These are phyloP conservation scores for Ceratina calcarata DNA, from an alignment of 1,140 invertebrate species.

Conservation along the genomic window DNA sequence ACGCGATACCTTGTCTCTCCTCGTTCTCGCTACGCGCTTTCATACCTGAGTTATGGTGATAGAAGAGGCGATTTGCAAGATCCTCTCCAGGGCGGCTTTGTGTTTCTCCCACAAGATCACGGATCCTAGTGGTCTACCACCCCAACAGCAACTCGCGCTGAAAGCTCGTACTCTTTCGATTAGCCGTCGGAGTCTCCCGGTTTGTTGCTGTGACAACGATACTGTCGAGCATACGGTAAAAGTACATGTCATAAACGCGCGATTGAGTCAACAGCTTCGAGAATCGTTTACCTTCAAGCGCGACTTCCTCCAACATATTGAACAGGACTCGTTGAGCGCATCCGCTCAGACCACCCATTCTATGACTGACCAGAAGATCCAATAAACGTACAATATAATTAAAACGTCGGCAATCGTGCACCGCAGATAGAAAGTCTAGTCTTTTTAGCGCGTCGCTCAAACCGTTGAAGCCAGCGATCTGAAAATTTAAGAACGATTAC, in stretches of 20 bases:
- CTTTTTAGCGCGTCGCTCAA: conserved; percentile 96
- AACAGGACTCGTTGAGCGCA: conserved; percentile 96
- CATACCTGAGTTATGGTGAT: conserved; percentile 88
- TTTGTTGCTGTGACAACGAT: conserved; percentile 92
- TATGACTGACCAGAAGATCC: conserved; percentile 89
- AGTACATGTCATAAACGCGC: background rate
- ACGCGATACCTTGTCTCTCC: background rate
- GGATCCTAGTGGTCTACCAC: conserved; percentile 90
- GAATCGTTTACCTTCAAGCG: conserved; percentile 87
- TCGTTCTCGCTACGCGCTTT: background rate
- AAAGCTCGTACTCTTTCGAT: conserved; percentile 88
- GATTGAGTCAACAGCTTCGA: background rate
- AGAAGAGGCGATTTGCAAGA: conserved; percentile 89
- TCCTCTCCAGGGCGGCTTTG: conserved; percentile 89
- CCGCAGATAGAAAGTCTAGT: conserved; percentile 96
- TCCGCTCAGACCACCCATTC: conserved; percentile 89
- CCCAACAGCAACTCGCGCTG: conserved; percentile 88
- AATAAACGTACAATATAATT: conserved; percentile 97
- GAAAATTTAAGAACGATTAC: conserved; percentile 54
- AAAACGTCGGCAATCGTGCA: conserved; percentile 95
- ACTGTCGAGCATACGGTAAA: conserved; percentile 81
- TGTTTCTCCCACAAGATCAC: conserved; percentile 94
- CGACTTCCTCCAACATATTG: conserved; percentile 96
- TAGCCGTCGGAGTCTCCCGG: conserved; percentile 89
- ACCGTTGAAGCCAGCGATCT: conserved; percentile 97